Base-by-base conservation (phyloP, 2,113 vertebrate genomes). In the Bambusicola thoracicus region DNA sequence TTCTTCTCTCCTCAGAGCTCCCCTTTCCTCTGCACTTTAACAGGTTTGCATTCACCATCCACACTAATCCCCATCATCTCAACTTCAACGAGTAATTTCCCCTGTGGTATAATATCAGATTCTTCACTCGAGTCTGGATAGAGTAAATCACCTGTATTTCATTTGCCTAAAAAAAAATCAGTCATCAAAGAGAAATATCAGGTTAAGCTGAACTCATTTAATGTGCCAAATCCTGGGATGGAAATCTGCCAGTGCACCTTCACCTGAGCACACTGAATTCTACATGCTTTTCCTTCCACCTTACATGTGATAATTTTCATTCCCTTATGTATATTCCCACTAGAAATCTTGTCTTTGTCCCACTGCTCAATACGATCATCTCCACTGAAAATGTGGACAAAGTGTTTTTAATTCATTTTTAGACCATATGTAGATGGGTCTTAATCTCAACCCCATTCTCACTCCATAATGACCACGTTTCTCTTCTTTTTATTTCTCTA, bases 231-330 rank as follows among this genome's bases (percentile, higher is more conserved):
- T 88, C 86, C 86, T 68, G 53, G 80, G 86, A 79, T 92, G 91
- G 91, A 94, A 96, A 93, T 76, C 88, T 90, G 93, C 94, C 94
- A 96, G 86, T 46, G 56, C 86, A 95, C 94, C 92, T 94, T 94
- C 69, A 90, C 75, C 84, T 76, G 53, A 93, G 83, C 74, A 72
- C 74, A 81, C 70, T 40, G 77, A 86, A 87, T 85, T 94, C 86
- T 73, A 93, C 78, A 93, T 76, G 80, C 89, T 79, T 92, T 90
- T 88, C 92, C 67, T 95, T 95, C 92, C 48, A 0, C 90, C 83
- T 92, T 81, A 67, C 25, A 84, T 68, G 88, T 30, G 62, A 65
- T 86, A 81, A 72, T 89, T 95, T 93, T 78, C 66, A 75, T 84
- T 95, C 81, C 53, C 43, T 81, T 86, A 56, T 27, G 21, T 80